These are phyloP conservation scores for Cherax quadricarinatus DNA, from an alignment of 1,140 invertebrate genomes.

Conservation along the genomic window DNA sequence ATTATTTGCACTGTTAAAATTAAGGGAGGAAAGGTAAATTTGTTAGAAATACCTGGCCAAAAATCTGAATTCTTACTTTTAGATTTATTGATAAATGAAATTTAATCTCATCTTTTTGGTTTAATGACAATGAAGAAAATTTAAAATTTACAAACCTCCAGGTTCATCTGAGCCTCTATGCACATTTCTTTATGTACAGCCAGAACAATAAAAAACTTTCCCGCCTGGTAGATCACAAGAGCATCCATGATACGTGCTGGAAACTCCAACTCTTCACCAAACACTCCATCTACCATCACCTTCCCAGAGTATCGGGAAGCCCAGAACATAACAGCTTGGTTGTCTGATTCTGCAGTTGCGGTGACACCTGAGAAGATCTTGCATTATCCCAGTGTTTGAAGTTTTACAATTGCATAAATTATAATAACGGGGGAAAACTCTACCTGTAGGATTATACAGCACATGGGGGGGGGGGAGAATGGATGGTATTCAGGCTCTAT, in stretches of 20 bases:
- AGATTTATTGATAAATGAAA: too few relatives aligned
- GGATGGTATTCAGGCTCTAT: too few relatives aligned
- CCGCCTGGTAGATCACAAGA: neutral
- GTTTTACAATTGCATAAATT: too few relatives aligned
- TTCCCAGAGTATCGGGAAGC: neutral
- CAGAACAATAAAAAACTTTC: neutral
- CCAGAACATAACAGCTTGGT: neutral
- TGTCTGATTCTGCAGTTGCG: neutral
- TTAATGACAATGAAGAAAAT: too few relatives aligned
- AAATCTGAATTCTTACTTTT: too few relatives aligned
- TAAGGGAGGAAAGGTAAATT: too few relatives aligned
- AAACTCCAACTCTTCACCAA: neutral
- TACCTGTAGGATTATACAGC: too few relatives aligned
- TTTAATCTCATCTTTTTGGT: too few relatives aligned
- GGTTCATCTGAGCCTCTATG: neutral
- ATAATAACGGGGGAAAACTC: too few relatives aligned
- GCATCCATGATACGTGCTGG: neutral
- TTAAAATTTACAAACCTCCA: neutral
- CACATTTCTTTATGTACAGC: neutral
- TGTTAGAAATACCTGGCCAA: too few relatives aligned
- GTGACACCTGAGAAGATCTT: neutral
- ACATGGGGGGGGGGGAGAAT: too few relatives aligned
- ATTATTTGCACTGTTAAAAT: neutral
- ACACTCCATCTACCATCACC: neutral
- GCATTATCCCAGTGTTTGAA: too few relatives aligned